A percentile compares a stretch with the other conserved stretches of the same genome.
Conservation (phyloP, 2,888 invertebrate species). For the Helicoverpa assulta region DNA sequence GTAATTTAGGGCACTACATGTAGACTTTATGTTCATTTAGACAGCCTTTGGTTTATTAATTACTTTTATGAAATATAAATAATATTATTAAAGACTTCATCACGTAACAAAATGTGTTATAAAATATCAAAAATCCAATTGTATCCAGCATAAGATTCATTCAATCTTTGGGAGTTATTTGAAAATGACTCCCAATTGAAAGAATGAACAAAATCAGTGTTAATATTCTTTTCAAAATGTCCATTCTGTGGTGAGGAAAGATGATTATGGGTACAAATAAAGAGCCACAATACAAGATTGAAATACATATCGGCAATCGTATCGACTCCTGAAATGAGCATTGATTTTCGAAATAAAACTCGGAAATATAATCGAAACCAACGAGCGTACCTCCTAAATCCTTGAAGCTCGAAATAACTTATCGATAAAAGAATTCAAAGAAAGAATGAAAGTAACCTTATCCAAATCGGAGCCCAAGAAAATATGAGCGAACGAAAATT, state of each 20-base stretch:
- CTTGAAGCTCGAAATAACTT: slow-evolving; percentile 52
- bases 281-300: no score
- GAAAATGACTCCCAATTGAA: no score
- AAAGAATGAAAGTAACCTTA: slow-evolving; percentile 56
- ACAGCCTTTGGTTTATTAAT: background rate
- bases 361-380: slow-evolving; percentile 28
- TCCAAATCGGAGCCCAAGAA: slow-evolving; percentile 49
- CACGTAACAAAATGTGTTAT: background rate
- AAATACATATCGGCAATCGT: background rate
- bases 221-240: no score
- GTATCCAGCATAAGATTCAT: no score
- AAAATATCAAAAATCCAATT: no score
- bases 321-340: background rate
- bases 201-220: no score
- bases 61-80: background rate
- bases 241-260: no score
- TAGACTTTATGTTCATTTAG: background rate
- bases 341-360: slow-evolving; percentile 33
- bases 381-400: slow-evolving; percentile 32
- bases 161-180: no score
- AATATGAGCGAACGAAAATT: slow-evolving; percentile 57
- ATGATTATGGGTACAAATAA: no score
- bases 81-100: background rate
- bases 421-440: slow-evolving; percentile 52
- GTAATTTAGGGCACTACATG: background rate